These are phyloP conservation scores for Euborellia annulipes DNA, from an alignment of 1,140 invertebrate species.

Conservation along the genomic window DNA sequence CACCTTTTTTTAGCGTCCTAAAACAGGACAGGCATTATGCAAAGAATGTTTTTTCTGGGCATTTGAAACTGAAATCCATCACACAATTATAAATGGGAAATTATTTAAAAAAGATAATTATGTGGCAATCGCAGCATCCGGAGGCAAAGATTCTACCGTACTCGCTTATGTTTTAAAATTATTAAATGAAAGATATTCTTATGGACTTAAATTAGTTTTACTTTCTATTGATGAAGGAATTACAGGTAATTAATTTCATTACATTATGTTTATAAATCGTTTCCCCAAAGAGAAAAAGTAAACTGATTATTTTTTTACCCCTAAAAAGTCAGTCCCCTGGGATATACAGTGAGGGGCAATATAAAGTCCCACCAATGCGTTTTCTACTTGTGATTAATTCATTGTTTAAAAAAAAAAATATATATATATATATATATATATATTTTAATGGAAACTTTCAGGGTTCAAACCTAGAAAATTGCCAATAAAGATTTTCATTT, in stretches of 20 bases:
- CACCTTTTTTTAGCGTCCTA: conserved; percentile 52
- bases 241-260: conserved; percentile 37
- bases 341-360: too few relatives aligned
- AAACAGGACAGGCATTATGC: conserved; percentile 82
- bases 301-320: too few relatives aligned
- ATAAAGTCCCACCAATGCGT: too few relatives aligned
- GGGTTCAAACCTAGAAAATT: too few relatives aligned
- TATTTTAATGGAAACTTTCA: too few relatives aligned
- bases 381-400: too few relatives aligned
- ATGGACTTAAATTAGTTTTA: conserved; percentile 80
- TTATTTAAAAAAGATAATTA: conserved; percentile 75
- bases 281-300: too few relatives aligned
- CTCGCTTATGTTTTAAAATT: conserved; percentile 82
- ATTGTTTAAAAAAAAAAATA: too few relatives aligned
- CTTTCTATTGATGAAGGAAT: conserved; percentile 99
- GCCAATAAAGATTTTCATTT: too few relatives aligned
- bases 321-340: too few relatives aligned
- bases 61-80: conserved; percentile 94
- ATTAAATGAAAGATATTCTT: conserved; percentile 81
- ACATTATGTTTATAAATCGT: conserved; percentile 3
- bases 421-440: too few relatives aligned
- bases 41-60: conserved; percentile 90
- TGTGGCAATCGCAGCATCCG: conserved; percentile 91
- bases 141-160: conserved; percentile 99
- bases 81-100: conserved; percentile 72